phyloP scores from a whole-genome alignment of 1,140 invertebrate genomes.

The Heterodera schachtii region DNA sequence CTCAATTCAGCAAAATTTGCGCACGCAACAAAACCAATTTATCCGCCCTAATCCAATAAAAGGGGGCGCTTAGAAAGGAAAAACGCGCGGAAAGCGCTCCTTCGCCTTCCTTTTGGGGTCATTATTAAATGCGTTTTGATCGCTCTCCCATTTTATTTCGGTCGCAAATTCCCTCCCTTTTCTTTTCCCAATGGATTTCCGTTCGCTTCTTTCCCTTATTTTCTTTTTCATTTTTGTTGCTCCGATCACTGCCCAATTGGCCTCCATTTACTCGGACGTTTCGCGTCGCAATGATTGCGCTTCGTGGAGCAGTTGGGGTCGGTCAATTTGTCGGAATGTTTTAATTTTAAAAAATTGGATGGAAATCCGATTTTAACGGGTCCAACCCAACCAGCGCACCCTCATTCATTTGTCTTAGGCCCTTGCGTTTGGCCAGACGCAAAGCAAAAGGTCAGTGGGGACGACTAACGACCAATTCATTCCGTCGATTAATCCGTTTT shows the following conservation, averaged over 20 bases:
- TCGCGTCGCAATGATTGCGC: constrained; percentile 49
- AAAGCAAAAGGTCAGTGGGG: constrained; percentile 32
- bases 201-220: not conserved
- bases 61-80: not conserved
- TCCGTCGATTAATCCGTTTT: too few species aligned
- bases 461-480: too few species aligned
- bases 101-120: not conserved
- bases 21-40: not conserved
- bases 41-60: not conserved
- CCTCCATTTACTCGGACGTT: constrained; percentile 64
- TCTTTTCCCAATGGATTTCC: constrained; percentile 9
- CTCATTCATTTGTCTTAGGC: constrained; percentile 25
- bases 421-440: constrained; percentile 60
- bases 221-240: not conserved
- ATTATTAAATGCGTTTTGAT: too few species aligned
- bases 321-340: not conserved
- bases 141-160: too few species aligned
- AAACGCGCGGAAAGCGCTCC: not conserved
- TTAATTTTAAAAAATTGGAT: too few species aligned
- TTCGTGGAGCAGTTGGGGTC: constrained; percentile 59
- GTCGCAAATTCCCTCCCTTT: not conserved
- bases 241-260: constrained; percentile 45
- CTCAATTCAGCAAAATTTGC: not conserved
- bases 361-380: too few species aligned
- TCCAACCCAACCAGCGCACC: too few species aligned